These are phyloP conservation scores for Candidula unifasciata DNA, from an alignment of 2,888 invertebrate genomes.

Conservation along the genomic window DNA sequence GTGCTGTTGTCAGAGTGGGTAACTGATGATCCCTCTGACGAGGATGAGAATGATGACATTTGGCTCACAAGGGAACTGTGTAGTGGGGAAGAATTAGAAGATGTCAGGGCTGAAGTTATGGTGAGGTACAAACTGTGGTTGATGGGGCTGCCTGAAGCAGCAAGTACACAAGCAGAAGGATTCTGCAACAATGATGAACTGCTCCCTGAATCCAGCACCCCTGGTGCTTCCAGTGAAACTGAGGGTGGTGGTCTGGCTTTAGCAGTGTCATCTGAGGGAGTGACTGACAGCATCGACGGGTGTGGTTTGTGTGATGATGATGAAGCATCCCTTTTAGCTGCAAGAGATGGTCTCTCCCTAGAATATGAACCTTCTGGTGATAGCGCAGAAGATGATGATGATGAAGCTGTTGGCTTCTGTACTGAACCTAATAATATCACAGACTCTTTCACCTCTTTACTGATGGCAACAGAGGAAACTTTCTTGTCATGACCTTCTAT, in stretches of 20 bases:
- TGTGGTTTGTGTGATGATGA: neutral
- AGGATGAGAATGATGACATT: neutral
- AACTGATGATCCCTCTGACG: neutral
- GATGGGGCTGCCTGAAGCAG: neutral
- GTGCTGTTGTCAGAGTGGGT: neutral
- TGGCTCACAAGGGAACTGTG: slow-evolving; percentile 17
- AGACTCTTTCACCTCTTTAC: neutral
- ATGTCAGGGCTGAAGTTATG: neutral
- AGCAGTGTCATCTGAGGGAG: neutral
- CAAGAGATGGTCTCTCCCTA: neutral
- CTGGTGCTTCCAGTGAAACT: neutral
- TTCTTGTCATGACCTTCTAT: neutral
- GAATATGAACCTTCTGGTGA: neutral
- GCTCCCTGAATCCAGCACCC: neutral
- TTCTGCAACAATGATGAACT: neutral
- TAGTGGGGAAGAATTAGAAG: neutral
- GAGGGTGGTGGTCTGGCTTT: neutral
- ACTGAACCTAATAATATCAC: neutral
- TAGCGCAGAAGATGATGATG: neutral
- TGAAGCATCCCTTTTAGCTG: neutral
- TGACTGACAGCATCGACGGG: neutral
- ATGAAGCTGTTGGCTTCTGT: neutral
- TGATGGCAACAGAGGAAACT: neutral
- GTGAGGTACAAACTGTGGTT: too few relatives aligned
- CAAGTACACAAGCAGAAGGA: neutral